Base-by-base conservation (phyloP, 2,888 invertebrate genomes). In the Melanargia galathea region DNA sequence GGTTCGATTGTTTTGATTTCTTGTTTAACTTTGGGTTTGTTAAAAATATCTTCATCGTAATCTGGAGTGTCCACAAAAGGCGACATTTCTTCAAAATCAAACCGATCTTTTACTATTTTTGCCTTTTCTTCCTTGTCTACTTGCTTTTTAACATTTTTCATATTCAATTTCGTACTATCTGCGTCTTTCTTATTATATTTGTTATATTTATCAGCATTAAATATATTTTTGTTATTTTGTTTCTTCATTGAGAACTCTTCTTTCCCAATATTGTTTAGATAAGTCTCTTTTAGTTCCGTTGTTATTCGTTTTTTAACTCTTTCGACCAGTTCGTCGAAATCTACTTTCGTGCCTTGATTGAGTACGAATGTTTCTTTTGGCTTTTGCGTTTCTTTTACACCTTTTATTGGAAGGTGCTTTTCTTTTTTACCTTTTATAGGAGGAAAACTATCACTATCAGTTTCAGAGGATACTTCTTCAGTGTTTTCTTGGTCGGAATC, bases 281-380 rank as follows among this genome's bases (percentile, higher is more conserved):
- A 51, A 26, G 49, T 63, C 8, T 56, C 26, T 51, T 59, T 63
- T 0, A 67, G 40, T 43, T 67, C 67, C 11, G 55, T 45, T 11
- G 63, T 49, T 6, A 67, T 8, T 4, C 67, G 26, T 26, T 65
- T 63, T 43, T 65, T 67, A 3, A 67, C 67, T 59, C 65, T 63
- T 30, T 67, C 65, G 1, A 67, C 65, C 10, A 67, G 26, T 46
- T 67, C 63, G 5, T 67, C 67, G 38, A 67, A 67, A 56, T 67
- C 63, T 11, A 65, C 49, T 11, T 62, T 61, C 0, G 38, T 51
- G 8, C 22, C 48, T 22, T 61, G 45, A 26, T 20, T 6, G 13
- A 58, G 13, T 13, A 13, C 6, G n/a, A 24, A 54, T 20, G 6
- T 49, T 10, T 49, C 46, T 18, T 59, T 48, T 18, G 24, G 13